Evolutionary conservation across 1,140 invertebrate species (phyloP), one percentile per base, ranked within the genome.

Genomic region (Manduca sexta): DNA sequence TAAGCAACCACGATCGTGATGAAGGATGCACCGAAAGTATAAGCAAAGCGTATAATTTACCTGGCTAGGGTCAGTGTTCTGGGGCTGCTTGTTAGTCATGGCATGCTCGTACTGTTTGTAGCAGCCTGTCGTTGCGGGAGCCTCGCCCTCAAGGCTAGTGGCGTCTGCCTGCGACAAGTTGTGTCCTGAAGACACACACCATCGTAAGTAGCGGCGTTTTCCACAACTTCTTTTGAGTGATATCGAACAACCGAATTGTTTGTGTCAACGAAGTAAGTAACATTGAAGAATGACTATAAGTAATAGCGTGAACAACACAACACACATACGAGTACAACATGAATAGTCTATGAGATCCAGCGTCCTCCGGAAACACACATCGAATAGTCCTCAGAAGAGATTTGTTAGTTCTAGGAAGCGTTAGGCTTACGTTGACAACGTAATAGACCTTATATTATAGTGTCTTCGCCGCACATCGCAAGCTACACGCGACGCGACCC

Each of bases 141-240:
- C 88, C 60, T 95, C 95, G 43, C 93, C 94, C 66, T 94, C 93
- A 45, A 94, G 90, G 76, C 94, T 95, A 87, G 93, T 94, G 51
- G 92, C 93, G 76, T 97, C 95, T 59, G 90, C 92, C 82, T 95
- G 93, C 64, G 94, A 94, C 90, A 95, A 90, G 89, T 95, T 95
- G 89, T 96, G 94, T 89, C 94, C 94, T 95, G 88, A 85, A 88
- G 86, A 77, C 79, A 85, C 79, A 83, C 54, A 85, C 73, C 71
- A 80, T 62, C 73, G 63, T 83, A 66, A 82, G 71, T 79, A 78
- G 77, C 74, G 67, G 66, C 61, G 64, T 60, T 64, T 74, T 69
- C 69, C 49, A 48, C 54, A 54, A 18, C 12, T 30, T 17, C 40
- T 33, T 14, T 26, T 16, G 47, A 16, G 17, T 29, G 33, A 33